phyloP scores from a whole-genome alignment of 35 echinoderm and acorn worm species.

The Lytechinus pictus region DNA sequence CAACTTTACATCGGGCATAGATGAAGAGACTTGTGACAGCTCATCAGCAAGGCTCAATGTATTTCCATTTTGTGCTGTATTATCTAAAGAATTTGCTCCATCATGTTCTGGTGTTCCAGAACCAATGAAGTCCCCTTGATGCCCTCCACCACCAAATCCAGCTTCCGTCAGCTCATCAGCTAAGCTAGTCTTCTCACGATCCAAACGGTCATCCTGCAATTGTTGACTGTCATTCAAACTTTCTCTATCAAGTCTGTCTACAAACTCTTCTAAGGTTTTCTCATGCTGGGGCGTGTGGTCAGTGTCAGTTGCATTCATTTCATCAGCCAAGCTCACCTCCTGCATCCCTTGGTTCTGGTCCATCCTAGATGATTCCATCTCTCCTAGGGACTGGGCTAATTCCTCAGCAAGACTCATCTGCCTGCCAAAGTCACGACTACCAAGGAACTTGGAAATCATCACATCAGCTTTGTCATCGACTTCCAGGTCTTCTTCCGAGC shows the following conservation, averaged over 20 bases:
- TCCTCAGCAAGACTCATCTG: slow-evolving; percentile 37
- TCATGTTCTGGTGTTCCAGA: background rate
- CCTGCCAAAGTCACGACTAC: background rate
- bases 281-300: background rate
- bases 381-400: slow-evolving; percentile 6
- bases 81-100: background rate
- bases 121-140: background rate
- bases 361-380: background rate
- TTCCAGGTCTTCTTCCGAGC: slow-evolving; percentile 45
- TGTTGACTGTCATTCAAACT: background rate
- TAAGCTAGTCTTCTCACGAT: background rate
- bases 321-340: slow-evolving; percentile 18
- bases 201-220: background rate
- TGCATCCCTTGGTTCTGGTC: background rate
- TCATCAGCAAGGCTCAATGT: slow-evolving; percentile 40
- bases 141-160: background rate
- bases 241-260: background rate
- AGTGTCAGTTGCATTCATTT: background rate
- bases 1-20: background rate
- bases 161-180: background rate
- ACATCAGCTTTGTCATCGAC: slow-evolving; percentile 12
- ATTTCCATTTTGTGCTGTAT: background rate
- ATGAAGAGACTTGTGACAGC: background rate
- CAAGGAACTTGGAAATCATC: background rate
- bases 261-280: background rate